Evolutionary conservation across 2,797 vertebrate species (phyloP), one percentile per base, ranked within the genome.

Genomic region (Coendou prehensilis): DNA sequence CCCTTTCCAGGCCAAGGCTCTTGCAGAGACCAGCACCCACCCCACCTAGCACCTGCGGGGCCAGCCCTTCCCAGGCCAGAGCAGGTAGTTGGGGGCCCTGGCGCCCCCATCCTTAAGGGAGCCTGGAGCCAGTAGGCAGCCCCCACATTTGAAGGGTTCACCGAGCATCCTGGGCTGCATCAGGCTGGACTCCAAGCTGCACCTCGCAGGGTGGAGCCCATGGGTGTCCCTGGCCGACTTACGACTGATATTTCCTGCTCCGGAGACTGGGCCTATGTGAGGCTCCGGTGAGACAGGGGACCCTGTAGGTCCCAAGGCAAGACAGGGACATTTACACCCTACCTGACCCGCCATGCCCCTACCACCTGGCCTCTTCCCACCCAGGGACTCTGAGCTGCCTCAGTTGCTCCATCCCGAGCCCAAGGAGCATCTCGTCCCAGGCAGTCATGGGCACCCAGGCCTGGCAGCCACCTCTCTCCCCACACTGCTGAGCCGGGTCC

Each of bases 401-500:
- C 26, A 6, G 26, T 50, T 17, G 73, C 45, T 45, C 26, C 73
- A 17, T 50, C 26, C 73, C 3, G 3, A 47, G 45, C 73, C 73
- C 2, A 14, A 76, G 14, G 45, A 50, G 45, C 3, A 5, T 50
- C 73, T 11, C 5, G 2, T 26, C 73, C 73, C 26, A 8, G 18
- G 45, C 45, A 7, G 26, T 76, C 73, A 8, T 15, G 45, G 73
- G 73, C 45, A 50, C 45, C 76, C 47, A 79, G 28, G 50, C 11
- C 6, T 1, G 0, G 30, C n/a, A 33, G 63, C 63, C 50, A 17
- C 28, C 57, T 78, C 86, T 87, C 41, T 75, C 69, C 71, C 67
- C 54, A 22, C 30, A 52, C 6, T 0, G 52, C 71, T 13, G 87
- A 17, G 78, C 81, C 94, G 8, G 52, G 98, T 96, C 96, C 87